phyloP scores from a whole-genome alignment of 2,888 invertebrate genomes.

The Craniophora ligustri region DNA sequence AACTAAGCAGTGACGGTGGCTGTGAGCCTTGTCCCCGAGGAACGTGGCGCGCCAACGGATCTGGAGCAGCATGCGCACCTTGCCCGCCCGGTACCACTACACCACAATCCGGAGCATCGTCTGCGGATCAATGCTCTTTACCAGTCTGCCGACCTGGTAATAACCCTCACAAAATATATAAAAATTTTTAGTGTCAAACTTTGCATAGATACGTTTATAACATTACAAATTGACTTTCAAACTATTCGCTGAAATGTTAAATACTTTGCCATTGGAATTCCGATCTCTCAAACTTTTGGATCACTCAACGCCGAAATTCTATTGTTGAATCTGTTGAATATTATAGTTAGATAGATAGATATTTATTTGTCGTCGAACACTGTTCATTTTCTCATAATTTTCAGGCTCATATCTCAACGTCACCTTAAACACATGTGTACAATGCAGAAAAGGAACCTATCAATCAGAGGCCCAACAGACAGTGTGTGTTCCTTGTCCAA shows the following conservation, averaged over 20 bases:
- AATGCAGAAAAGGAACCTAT: conserved; percentile 96
- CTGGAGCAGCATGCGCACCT: conserved; percentile 95
- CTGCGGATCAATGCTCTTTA: conserved; percentile 96
- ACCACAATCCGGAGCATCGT: conserved; percentile 94
- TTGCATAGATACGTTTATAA: conserved; percentile 13
- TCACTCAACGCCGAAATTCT: conserved; percentile 11
- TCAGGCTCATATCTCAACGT: conserved; percentile 95
- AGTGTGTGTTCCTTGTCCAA: conserved; percentile 95
- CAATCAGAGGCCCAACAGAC: conserved; percentile 97
- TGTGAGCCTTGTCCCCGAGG: conserved; percentile 98
- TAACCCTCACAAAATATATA: conserved; percentile 7
- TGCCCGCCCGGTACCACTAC: conserved; percentile 98
- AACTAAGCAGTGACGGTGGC: conserved; percentile 95
- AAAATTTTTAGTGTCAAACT: conserved; percentile 15
- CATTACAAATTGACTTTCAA: conserved; percentile 28
- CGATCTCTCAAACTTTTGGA: conserved; percentile 29
- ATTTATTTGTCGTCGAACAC: conserved; percentile 7
- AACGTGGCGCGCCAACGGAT: conserved; percentile 94
- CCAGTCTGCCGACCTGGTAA: conserved; percentile 94
- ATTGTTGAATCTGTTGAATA: conserved; percentile 7
- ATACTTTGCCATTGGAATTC: conserved; percentile 37
- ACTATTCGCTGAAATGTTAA: conserved; percentile 53
- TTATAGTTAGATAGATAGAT: conserved; percentile 6
- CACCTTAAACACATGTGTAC: conserved; percentile 94
- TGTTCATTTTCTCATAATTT: conserved; percentile 42